Conservation (phyloP, 2,888 invertebrate genomes). For the Pristionchus arcanus region DNA sequence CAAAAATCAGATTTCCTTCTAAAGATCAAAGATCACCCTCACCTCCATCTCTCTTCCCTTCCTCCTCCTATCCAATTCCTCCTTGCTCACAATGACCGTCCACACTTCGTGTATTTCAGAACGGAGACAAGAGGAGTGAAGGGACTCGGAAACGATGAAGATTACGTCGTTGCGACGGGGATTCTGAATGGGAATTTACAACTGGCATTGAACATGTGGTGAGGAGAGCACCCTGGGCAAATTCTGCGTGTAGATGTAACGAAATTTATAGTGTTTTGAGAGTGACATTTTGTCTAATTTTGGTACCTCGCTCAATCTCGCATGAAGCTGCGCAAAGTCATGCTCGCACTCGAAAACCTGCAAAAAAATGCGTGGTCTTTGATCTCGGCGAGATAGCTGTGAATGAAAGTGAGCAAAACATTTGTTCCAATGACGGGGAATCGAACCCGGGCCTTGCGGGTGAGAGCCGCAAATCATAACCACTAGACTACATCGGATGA, state of each 20-base stretch:
- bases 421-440: not conserved
- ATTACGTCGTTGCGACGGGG: not conserved
- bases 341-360: not conserved
- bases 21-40: not conserved
- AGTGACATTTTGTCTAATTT: not conserved
- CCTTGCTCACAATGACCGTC: not conserved
- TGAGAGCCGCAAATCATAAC: slow-evolving; percentile 14
- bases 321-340: not conserved
- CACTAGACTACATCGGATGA: not conserved
- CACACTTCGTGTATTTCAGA: not conserved
- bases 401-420: not conserved
- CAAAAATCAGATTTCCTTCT: not conserved
- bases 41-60: not conserved
- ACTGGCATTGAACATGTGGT: not conserved
- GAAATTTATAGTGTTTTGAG: not conserved
- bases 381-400: no score
- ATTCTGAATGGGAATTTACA: no score
- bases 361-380: not conserved
- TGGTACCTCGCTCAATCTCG: not conserved
- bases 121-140: not conserved
- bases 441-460: not conserved
- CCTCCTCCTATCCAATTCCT: slow-evolving; percentile 20
- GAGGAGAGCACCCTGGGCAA: no score
- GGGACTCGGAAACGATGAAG: not conserved
- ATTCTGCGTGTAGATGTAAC: not conserved